A percentile compares a stretch with the other conserved stretches of the same genome.
phyloP scores from a whole-genome alignment of 2,113 vertebrate species.

The Mystacornis crossleyi region DNA sequence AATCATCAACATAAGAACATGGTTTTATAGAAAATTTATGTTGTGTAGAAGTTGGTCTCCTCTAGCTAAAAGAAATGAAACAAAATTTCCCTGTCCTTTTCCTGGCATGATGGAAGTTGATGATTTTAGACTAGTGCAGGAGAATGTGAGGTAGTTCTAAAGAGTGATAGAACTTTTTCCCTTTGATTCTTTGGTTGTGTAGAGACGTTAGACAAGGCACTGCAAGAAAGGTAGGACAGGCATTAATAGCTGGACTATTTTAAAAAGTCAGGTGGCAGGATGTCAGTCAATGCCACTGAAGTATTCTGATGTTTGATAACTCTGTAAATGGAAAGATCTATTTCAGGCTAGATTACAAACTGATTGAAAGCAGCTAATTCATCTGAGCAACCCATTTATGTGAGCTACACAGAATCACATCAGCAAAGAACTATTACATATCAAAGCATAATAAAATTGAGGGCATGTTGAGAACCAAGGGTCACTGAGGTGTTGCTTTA shows the following conservation, averaged over 20 bases:
- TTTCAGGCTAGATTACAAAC: background rate
- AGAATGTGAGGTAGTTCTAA: background rate
- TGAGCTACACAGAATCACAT: background rate
- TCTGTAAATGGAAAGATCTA: background rate
- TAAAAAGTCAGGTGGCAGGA: background rate
- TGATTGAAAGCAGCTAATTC: conserved; percentile 9
- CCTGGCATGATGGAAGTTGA: background rate
- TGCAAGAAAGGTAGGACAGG: background rate
- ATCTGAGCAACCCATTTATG: background rate
- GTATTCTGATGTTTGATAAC: background rate
- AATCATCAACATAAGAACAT: background rate
- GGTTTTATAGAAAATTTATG: background rate
- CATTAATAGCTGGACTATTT: background rate
- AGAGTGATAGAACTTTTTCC: background rate
- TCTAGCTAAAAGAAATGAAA: background rate
- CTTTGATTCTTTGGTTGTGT: background rate
- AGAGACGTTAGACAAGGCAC: background rate
- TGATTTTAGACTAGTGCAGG: background rate
- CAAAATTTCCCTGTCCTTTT: background rate
- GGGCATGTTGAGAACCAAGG: background rate
- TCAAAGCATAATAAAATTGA: conserved; percentile 8
- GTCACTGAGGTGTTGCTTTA: background rate
- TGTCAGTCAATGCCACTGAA: background rate
- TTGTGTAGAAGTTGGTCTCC: background rate
- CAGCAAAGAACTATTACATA: background rate